A percentile compares a stretch with the other conserved stretches of the same genome.
phyloP scores from a whole-genome alignment of 2,113 vertebrate species.

The Rhinogobius similis region DNA sequence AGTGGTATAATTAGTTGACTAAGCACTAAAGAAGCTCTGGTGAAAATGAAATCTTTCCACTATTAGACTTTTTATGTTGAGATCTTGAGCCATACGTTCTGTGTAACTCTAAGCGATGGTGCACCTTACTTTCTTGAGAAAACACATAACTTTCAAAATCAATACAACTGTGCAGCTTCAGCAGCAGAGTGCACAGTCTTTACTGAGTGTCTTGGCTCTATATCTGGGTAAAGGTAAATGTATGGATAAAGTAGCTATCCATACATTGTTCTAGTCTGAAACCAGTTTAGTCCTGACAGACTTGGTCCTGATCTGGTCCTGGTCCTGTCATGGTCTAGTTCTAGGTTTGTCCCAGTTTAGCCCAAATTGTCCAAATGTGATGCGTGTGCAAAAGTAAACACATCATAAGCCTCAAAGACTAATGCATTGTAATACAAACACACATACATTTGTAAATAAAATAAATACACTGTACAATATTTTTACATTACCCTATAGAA shows the following conservation, averaged over 20 bases:
- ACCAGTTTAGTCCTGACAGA: not conserved
- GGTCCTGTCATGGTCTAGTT: too few relatives aligned
- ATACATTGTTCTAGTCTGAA: not conserved
- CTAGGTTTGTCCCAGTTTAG: not conserved
- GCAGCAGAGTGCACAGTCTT: not conserved
- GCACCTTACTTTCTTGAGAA: not conserved
- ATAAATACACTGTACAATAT: too few relatives aligned
- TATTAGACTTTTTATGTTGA: not conserved
- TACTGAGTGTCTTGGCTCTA: not conserved
- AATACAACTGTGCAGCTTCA: not conserved
- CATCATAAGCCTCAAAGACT: too few relatives aligned
- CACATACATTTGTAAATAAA: too few relatives aligned
- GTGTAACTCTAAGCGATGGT: not conserved
- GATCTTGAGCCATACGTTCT: not conserved
- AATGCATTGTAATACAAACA: too few relatives aligned
- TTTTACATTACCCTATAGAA: too few relatives aligned
- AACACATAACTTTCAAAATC: slow-evolving; percentile 3
- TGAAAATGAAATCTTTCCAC: not conserved
- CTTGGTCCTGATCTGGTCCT: not conserved
- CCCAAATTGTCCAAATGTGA: too few relatives aligned
- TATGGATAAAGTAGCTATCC: not conserved
- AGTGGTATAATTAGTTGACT: too few relatives aligned
- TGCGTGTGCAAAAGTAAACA: not conserved
- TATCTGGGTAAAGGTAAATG: not conserved
- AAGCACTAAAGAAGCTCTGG: too few relatives aligned